Base-by-base conservation (phyloP, 2,113 vertebrate species). In the Paramormyrops kingsleyae region DNA sequence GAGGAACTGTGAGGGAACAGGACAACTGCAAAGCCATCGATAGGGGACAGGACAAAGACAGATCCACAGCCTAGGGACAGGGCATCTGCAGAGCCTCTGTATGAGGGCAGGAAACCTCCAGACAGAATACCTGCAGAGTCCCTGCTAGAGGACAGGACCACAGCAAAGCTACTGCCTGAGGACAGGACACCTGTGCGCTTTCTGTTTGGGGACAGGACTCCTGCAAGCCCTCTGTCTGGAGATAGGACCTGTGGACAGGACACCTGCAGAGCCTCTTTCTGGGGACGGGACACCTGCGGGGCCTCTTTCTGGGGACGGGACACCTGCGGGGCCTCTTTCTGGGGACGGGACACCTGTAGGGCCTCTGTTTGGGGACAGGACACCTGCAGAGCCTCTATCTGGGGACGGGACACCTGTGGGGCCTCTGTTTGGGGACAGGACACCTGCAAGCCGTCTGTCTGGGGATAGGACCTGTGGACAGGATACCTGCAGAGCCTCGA, bases 251-350 rank as follows among this genome's bases (percentile, higher is more conserved):
- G 44, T 0, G 17, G 7, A 42, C 39, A 5, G 52, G 52, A 19
- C 52, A 53, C 17, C 52, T 53, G 52, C 0, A 1, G 4, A 1
- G n/a, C 0, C 6, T 66, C 59, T 66, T 0, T 66, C 0, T 35
- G 31, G 12, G 1, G 1, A 35, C 66, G 0, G 66, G 66, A 74
- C 31, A 74, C 66, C 66, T 74, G 12, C 0, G 0, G 0, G 27
- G 2, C 39, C 8, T 83, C 77, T 83, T 0, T 46, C 0, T 83
- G 3, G 31, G 13, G 66, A 35, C 12, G 0, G 27, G 10, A 74
- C 12, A 80, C 31, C 35, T 80, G 5, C 6, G 17, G 21, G 6
- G 74, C 35, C 13, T 80, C 31, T 42, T 0, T 80, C 47, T 49
- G 10, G 12, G 74, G 17, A 39, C 39, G 0, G 50, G 50, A 17